Base-by-base conservation (phyloP, 2,113 vertebrate species). In the Ardeotis arabs region DNA sequence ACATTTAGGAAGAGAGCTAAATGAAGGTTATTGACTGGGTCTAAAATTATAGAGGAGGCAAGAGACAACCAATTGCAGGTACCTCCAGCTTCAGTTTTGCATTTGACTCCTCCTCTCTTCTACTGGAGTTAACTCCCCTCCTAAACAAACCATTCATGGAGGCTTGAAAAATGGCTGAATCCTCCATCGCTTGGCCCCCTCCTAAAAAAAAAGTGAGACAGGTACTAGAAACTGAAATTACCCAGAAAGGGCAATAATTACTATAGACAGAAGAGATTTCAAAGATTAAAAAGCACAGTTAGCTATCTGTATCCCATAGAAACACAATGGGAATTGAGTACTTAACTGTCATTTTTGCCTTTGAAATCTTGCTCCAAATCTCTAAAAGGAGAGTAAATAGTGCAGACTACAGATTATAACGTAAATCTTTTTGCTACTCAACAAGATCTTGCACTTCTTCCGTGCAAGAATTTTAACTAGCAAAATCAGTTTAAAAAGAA, bases 171-270 rank as follows among this genome's bases (percentile, higher is more conserved):
- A 97, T 96, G 96, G 97, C 74, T 97, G 97, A 96, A 93, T 97
- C 92, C 97, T 97, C 96, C 96, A 97, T 79, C 97, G 96, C 88
- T 97, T 83, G 96, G 82, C 93, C 96, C 96, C 92, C 93, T 96
- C 97, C 97, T 97, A 97, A 97, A 97, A 97, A 97, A 97, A 97
- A 97, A 97, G 96, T 89, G 90, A 97, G 95, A 97, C 96, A 97
- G 95, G 97, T 96, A 97, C 97, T 93, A 97, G 97, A 97, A 96
- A 96, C 96, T 95, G 97, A 94, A 96, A 82, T 95, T 88, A 96
- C 96, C 96, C 96, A 95, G 84, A 77, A 96, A 94, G 96, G 97
- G 97, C 96, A 96, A 95, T 93, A 89, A 93, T 95, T 81, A 94
- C 96, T 97, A 73, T 1, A 97, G 76, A 94, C 93, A 95, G 89